These are phyloP conservation scores for Pinctada fucata DNA, from an alignment of 2,888 invertebrate species.

Conservation along the genomic window DNA sequence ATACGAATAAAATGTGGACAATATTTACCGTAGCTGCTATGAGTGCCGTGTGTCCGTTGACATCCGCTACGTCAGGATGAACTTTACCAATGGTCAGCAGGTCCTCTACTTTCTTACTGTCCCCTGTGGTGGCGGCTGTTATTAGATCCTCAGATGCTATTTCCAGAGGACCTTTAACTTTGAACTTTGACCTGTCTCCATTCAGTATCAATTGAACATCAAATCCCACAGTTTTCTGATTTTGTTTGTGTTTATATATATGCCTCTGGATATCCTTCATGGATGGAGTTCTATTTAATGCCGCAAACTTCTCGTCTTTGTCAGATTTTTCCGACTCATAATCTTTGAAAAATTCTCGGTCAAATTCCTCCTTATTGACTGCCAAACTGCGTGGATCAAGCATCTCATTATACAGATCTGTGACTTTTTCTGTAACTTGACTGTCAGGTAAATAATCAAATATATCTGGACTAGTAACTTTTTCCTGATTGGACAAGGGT, in stretches of 20 bases:
- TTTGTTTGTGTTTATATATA: slow-evolving; percentile 62
- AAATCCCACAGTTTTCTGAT: slow-evolving; percentile 55
- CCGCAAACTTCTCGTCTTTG: slow-evolving; percentile 46
- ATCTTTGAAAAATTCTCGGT: slow-evolving; percentile 68
- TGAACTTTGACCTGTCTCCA: slow-evolving; percentile 61
- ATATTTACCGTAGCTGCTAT: slow-evolving; percentile 72
- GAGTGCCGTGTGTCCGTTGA: slow-evolving; percentile 71
- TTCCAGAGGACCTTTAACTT: slow-evolving; percentile 68
- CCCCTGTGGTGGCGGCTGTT: slow-evolving; percentile 64
- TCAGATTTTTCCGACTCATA: slow-evolving; percentile 38
- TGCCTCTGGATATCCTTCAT: slow-evolving; percentile 71
- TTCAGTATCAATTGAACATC: slow-evolving; percentile 61
- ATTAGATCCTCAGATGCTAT: slow-evolving; percentile 68
- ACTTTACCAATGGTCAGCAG: slow-evolving; percentile 67
- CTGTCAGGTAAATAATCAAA: slow-evolving; percentile 48
- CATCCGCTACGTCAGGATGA: slow-evolving; percentile 73
- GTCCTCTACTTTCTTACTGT: slow-evolving; percentile 63
- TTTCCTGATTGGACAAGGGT: slow-evolving; percentile 24
- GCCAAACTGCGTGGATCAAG: slow-evolving; percentile 71
- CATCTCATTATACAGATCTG: slow-evolving; percentile 64
- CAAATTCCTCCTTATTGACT: slow-evolving; percentile 69
- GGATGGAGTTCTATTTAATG: slow-evolving; percentile 72
- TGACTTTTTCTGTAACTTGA: slow-evolving; percentile 53
- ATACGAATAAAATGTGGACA: no score
- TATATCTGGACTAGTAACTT: slow-evolving; percentile 41